Evolutionary conservation across 2,797 vertebrate genomes (phyloP), one percentile per base, ranked within the genome.

Genomic region (Diplodus sargus): DNA sequence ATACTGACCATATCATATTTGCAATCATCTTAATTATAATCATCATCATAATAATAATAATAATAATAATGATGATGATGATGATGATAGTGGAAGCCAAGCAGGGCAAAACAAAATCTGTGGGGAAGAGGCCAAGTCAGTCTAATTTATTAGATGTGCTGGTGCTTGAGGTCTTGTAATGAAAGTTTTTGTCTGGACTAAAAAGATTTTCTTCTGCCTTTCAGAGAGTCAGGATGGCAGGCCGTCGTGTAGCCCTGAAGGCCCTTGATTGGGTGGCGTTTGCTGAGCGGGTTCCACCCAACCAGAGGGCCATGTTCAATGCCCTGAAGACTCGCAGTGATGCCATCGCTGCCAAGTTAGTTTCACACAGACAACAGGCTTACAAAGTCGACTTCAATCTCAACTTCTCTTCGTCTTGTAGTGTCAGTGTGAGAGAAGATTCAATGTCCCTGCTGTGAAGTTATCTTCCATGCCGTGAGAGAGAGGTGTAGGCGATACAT

Each of bases 221-320:
- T 43, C 82, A 86, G 79, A 89, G 52, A 62, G 81, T 79, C 58
- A 85, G 81, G 85, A 99, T 99, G 98, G 95, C 98, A 84, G 93
- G 94, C 9, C 96, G 97, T 72, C 97, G 93, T 85, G 92, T 91
- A 90, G 93, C 97, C 45, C 8, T 98, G 17, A 98, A 97, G 90
- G 94, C 97, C 79, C 62, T 99, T 22, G 98, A 99, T 88, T 99
- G 98, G 98, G 57, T 96, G 76, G 96, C 96, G 12, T 99, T 99
- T 89, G 96, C 95, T 0, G 97, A 99, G 90, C 93, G 97, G 30
- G 93, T 99, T 23, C 97, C 98, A 14, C 85, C 87, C 58, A 96
- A 94, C 90, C 98, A 99, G 94, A 96, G 86, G 74, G 17, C 95
- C 71, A 92, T 97, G 95, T 99, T 97, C 86, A 98, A 97, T 20